phyloP scores from a whole-genome alignment of 2,797 vertebrate species.

The Geotrypetes seraphini region DNA sequence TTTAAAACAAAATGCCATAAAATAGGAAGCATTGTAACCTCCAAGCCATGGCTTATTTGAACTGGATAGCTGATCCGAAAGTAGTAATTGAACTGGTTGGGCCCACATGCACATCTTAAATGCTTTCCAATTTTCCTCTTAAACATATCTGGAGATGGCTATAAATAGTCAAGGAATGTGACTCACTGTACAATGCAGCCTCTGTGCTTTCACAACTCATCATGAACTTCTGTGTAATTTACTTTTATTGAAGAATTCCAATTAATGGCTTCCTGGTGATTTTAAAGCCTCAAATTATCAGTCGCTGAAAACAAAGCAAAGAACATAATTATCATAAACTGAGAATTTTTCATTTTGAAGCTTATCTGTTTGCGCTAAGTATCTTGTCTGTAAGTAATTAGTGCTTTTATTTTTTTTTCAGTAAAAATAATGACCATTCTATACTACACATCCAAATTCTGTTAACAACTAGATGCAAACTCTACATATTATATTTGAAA shows the following conservation, averaged over 20 bases:
- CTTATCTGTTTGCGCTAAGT: conserved; percentile 78
- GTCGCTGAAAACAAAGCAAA: conserved; percentile 76
- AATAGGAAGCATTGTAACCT: conserved; percentile 32
- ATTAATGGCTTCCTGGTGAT: conserved; percentile 80
- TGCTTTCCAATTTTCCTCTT: conserved; percentile 53
- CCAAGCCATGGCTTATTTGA: conserved; percentile 45
- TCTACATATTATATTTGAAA: conserved; percentile 56
- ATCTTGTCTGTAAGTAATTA: conserved; percentile 77
- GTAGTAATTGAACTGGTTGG: conserved; percentile 53
- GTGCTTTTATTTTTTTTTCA: conserved; percentile 69
- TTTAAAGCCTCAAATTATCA: conserved; percentile 79
- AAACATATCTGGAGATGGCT: conserved; percentile 43
- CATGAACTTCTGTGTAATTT: conserved; percentile 74
- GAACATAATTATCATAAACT: conserved; percentile 77
- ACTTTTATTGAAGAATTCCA: conserved; percentile 80
- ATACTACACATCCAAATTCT: conserved; percentile 61
- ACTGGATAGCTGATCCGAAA: conserved; percentile 43
- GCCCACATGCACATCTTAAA: conserved; percentile 52
- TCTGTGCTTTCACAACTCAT: conserved; percentile 70
- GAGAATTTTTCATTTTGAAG: conserved; percentile 77
- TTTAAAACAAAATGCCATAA: conserved; percentile 35
- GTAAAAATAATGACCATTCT: conserved; percentile 74
- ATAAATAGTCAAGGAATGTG: conserved; percentile 57
- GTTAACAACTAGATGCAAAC: conserved; percentile 61
- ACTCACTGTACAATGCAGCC: conserved; percentile 63